Evolutionary conservation across 2,888 invertebrate genomes (phyloP).

Genomic region (Thalpophila matura): DNA sequence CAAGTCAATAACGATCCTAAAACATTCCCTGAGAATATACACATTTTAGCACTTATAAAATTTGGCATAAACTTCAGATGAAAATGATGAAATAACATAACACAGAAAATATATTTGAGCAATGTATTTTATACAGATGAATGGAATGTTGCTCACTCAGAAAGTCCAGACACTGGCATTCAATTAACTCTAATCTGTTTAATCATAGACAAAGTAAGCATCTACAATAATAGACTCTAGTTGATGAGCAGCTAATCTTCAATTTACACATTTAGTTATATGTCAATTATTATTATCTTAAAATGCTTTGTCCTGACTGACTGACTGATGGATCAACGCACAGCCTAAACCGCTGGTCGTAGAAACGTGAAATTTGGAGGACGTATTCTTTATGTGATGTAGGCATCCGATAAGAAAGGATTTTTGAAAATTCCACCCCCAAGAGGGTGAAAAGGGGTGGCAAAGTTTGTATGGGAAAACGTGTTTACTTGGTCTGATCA

Average conservation of each 20-base stretch:
- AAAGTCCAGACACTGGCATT: conserved; percentile 13
- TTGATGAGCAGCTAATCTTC: not conserved
- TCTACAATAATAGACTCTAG: not conserved
- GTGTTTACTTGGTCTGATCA: no score
- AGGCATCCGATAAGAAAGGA: no score
- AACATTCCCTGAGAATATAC: conserved; percentile 8
- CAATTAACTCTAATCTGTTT: not conserved
- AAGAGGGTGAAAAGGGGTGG: no score
- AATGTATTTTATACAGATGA: conserved; percentile 31
- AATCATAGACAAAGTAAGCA: not conserved
- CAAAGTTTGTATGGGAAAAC: no score
- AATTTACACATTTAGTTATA: not conserved
- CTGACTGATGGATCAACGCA: no score
- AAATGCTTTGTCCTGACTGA: not conserved
- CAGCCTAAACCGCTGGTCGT: no score
- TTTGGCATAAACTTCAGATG: conserved; percentile 38
- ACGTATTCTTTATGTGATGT: no score
- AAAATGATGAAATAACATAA: no score
- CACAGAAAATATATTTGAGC: conserved; percentile 17
- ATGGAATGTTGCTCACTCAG: conserved; percentile 6
- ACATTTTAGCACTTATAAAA: conserved; percentile 30
- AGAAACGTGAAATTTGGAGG: no score
- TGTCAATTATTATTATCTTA: no score
- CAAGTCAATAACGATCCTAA: conserved; percentile 6
- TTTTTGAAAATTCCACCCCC: no score